A percentile compares a stretch with the other conserved stretches of the same genome.
Conservation (phyloP, 2,888 invertebrate genomes). For the Clistopyga incitator region DNA sequence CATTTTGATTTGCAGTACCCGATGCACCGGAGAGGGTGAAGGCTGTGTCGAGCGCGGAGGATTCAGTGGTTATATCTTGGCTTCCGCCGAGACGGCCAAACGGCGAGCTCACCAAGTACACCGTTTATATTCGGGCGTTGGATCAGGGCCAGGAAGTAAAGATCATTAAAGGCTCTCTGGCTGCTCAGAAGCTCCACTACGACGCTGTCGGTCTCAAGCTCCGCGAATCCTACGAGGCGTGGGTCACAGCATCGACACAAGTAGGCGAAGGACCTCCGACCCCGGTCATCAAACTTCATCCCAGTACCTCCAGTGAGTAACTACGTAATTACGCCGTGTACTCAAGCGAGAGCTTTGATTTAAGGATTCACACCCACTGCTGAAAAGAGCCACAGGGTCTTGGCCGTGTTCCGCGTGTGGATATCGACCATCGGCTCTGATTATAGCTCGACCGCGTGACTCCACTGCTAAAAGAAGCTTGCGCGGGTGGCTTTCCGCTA, state of each 20-base stretch:
- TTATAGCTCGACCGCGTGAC: conserved; percentile 52
- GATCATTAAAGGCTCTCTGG: conserved; percentile 84
- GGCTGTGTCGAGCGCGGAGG: conserved; percentile 86
- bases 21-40: conserved; percentile 88
- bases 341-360: conserved; percentile 29
- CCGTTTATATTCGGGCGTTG: conserved; percentile 86
- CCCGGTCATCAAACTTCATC: conserved; percentile 85
- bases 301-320: conserved; percentile 83
- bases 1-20: conserved; percentile 83
- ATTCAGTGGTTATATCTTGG: conserved; percentile 88
- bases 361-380: conserved; percentile 13
- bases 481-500: conserved; percentile 22
- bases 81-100: conserved; percentile 87
- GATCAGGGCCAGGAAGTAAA: conserved; percentile 86
- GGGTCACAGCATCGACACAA: conserved; percentile 87
- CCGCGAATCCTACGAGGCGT: conserved; percentile 87
- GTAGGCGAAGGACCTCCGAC: conserved; percentile 87
- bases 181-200: conserved; percentile 85
- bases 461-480: conserved; percentile 34
- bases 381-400: neutral
- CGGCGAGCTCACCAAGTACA: conserved; percentile 88
- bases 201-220: conserved; percentile 85
- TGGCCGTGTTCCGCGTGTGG: conserved; percentile 18
- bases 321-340: conserved; percentile 38
- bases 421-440: conserved; percentile 56